Evolutionary conservation across 53 echinoderm and acorn worm species (phyloP), one percentile per base, ranked within the genome.

Genomic region (Luidia sarsii): DNA sequence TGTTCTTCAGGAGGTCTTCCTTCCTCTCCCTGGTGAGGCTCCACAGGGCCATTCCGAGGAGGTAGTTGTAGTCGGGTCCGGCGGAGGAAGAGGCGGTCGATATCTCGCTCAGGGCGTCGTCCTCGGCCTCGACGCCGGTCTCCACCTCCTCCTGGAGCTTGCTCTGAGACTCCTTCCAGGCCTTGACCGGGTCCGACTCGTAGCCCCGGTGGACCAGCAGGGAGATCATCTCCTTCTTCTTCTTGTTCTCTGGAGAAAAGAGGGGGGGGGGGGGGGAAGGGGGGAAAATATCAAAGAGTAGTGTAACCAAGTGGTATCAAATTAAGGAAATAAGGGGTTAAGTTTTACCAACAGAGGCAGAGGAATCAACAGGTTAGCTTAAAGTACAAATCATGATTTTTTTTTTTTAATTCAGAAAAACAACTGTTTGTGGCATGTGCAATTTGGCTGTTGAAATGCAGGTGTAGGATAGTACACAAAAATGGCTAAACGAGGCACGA

Each of bases 41-140:
- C 99, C 93, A 93, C 73, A 99, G 67, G n/a, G 91, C 56, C 99
- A 99, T 99, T 3, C 93, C 93, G 21, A 99, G 87, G 33, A 99
- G 87, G 87, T 99, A 99, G 83, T 94, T 89, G 64, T 73, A 99
- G 85, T 99, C 99, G 1, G 89, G 91, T n/a, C 94, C 94, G 3
- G 86, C 59, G 2, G 49, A 86, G 10, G 93, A 83, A 0, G 86
- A 68, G 39, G 89, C 80, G 0, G 89, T 16, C 1, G 80, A 83
- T 0, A 57, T 70, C 15, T 61, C 68, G 54, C 82, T 85, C 75
- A 86, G 75, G 5, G 72, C 77, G 29, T 84, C 84, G 3, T 90
- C 91, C 1, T 57, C 88, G 2, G 54, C 81, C 30, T 85, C 83
- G 1, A 48, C 45, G 1, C 23, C 16, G 14, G 77, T 80, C 14